Evolutionary conservation across 1,140 invertebrate genomes (phyloP), one percentile per base, ranked within the genome.

Genomic region (Pseudomyrmex cubaensis): DNA sequence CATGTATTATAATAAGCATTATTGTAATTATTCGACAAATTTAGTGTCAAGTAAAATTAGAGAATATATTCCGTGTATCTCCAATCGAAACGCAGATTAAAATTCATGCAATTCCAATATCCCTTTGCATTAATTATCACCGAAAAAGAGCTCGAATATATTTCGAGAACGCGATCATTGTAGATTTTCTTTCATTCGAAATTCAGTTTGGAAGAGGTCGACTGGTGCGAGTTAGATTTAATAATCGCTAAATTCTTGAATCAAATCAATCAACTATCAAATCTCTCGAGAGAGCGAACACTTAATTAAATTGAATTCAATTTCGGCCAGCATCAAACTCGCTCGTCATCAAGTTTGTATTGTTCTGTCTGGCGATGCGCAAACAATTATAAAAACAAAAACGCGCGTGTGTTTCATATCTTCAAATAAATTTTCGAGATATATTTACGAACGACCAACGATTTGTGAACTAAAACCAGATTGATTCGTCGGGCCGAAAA

Each of bases 261-360:
- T 64, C 54, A 72, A 72, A 80, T 80, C 66, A 46, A 70, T 59
- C 54, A 46, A 78, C 52, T 57, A 59, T 59, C 17, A 57, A 76
- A 70, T n/a, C 54, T 72, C 44, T 12, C 54, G 54, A 69, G 35
- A 35, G 35, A 35, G 64, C 57, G 44, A 70, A 46, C 66, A 70
- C 76, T 80, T 80, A 59, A 80, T 80, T 80, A 80, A 80, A 59
- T 15, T 59, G 76, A 70, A 70, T 80, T 70, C 66, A 72, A 80
- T 80, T 80, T 77, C 20, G 50, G 50, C 10, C 22, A 44, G 25
- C 22, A 25, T 35, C 52, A 52, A 7, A 59, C 10, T 70, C 54
- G 20, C 13, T 54, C 56, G 22, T 80, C 76, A 59, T 70, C 76
- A 66, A 64, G 20, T 35, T 17, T 66, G 44, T 12, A 80, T 78